phyloP scores from a whole-genome alignment of 2,113 vertebrate genomes.

The Genyomyrus donnyi region DNA sequence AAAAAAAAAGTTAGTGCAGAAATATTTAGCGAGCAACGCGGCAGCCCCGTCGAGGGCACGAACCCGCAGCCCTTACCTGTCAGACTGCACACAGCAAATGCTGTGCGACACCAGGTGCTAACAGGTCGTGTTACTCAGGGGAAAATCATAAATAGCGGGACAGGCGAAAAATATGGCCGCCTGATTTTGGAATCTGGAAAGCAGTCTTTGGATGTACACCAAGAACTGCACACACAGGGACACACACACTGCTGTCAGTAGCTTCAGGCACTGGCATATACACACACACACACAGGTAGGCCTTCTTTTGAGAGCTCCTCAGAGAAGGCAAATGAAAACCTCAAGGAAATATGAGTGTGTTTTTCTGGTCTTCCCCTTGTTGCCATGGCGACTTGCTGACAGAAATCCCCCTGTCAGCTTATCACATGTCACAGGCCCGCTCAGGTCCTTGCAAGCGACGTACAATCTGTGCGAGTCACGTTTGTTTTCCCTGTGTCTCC shows the following conservation, averaged over 20 bases:
- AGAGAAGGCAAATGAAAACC: conserved; percentile 11
- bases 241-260: not conserved
- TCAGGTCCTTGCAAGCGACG: conserved; percentile 8
- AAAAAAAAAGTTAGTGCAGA: not conserved
- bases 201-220: conserved; percentile 8
- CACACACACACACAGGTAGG: conserved; percentile 36
- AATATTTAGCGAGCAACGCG: not conserved
- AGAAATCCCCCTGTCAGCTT: conserved; percentile 37
- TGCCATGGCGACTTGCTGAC: conserved; percentile 55
- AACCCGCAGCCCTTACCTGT: not conserved
- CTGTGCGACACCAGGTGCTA: not conserved
- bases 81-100: not conserved
- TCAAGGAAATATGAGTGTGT: conserved; percentile 12
- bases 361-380: conserved; percentile 16
- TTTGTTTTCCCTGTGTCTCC: conserved; percentile 5
- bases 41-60: not conserved
- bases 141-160: not conserved
- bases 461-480: conserved; percentile 8
- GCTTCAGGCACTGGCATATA: conserved; percentile 16
- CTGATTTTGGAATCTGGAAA: not conserved
- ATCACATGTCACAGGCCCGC: conserved; percentile 17
- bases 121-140: not conserved
- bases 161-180: not conserved
- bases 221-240: conserved; percentile 1
- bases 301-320: conserved; percentile 33